Evolutionary conservation across 1,140 invertebrate genomes (phyloP), one percentile per base, ranked within the genome.

Genomic region (Panagrolaimus sp.): DNA sequence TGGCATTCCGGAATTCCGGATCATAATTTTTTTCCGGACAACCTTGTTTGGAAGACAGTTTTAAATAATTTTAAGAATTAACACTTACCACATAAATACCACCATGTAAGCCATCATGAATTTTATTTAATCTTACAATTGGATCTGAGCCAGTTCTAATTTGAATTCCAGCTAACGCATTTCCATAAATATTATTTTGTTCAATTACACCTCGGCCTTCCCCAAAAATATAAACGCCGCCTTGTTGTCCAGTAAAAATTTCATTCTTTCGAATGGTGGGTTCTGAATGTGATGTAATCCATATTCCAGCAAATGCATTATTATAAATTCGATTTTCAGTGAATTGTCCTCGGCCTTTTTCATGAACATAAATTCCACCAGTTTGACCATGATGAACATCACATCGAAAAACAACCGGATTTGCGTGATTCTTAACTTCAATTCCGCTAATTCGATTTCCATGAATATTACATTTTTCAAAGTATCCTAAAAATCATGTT

Each of bases 301-400:
- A 97, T 1, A 98, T 94, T 38, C 87, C 87, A 67, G 87, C 87
- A 83, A 87, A 88, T 83, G 96, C 97, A 85, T 98, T 98, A 0
- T 93, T 95, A 85, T 98, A 95, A 79, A 98, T 98, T 84, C 94
- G 92, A 86, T 98, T 98, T 81, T 98, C 95, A 80, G 97, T 94
- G 83, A 98, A 98, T 84, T 97, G 94, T 3, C 95, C 95, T 32
- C 95, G 87, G 78, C 75, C 94, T 78, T 94, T 94, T 84, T 97
- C 94, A 84, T 98, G 94, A 0, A 97, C 94, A 85, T 98, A 98
- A 72, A 98, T 96, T 24, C 95, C 95, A 17, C 95, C 95, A 0
- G 95, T 98, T 84, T 96, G 94, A 0, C 95, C 95, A 84, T 98
- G 94, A 85, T 98, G 95, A 71, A 98, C 96, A 83, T 98, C 94